Evolutionary conservation across 2,797 vertebrate species (phyloP).

Genomic region (Graptemys geographica): DNA sequence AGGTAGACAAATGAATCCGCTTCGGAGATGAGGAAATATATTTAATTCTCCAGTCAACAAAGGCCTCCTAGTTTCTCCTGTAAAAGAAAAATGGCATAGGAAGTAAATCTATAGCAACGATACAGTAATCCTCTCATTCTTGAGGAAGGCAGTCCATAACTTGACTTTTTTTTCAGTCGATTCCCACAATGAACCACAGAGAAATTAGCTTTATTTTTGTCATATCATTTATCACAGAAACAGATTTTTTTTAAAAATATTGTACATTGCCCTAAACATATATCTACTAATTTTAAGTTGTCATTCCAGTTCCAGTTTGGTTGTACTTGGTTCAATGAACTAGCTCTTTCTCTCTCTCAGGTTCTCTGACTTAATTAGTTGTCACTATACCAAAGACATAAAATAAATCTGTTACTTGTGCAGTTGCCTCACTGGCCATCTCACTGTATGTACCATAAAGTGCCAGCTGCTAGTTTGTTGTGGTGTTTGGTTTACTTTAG

Average conservation of each 20-base stretch:
- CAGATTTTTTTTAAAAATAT: slow-evolving; percentile 17
- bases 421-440: not conserved
- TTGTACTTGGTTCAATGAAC: slow-evolving; percentile 18
- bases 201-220: slow-evolving; percentile 71
- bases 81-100: slow-evolving; percentile 35
- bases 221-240: slow-evolving; percentile 63
- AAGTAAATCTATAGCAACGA: not conserved
- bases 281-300: slow-evolving; percentile 54
- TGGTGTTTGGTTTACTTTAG: not conserved
- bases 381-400: not conserved
- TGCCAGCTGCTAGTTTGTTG: not conserved
- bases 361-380: slow-evolving; percentile 52
- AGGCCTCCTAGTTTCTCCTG: not conserved
- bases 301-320: slow-evolving; percentile 48
- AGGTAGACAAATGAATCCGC: not conserved
- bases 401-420: not conserved
- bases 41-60: not conserved
- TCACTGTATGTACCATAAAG: not conserved
- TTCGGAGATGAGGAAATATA: not conserved
- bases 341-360: slow-evolving; percentile 18
- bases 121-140: slow-evolving; percentile 20
- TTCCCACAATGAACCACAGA: slow-evolving; percentile 66
- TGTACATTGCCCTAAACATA: slow-evolving; percentile 46
- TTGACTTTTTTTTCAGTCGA: not conserved
- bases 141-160: slow-evolving; percentile 1